Base-by-base conservation (phyloP, 2,113 vertebrate species). In the Centrocercus urophasianus region DNA sequence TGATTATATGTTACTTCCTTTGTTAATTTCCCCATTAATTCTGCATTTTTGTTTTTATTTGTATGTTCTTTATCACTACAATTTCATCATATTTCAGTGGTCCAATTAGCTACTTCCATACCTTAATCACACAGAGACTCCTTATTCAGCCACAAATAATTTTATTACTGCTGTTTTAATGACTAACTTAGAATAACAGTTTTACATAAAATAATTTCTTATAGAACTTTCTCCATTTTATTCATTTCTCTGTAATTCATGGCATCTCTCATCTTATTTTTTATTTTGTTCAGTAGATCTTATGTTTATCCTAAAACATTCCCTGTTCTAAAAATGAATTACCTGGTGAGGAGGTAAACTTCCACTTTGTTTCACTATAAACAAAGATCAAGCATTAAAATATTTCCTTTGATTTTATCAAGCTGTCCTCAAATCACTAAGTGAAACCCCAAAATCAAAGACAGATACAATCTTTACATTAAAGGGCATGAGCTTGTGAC, bases 81-180 rank as follows among this genome's bases (percentile, higher is more conserved):
- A 81, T 94, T 93, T 88, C 89, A 86, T 96, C 96, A 92, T 96
- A 96, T 93, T 94, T 97, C 94, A 96, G 54, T 75, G 90, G 89
- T 94, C 78, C 88, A 93, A 92, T 96, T 96, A 95, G 82, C 70
- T 86, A 36, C 79, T 92, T 95, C 91, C 79, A 91, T 85, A 92
- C 73, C 92, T 97, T 95, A 97, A 96, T 95, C 93, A 95, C 94
- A 95, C 69, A 10, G 43, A 95, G 65, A 88, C 61, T 96, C 86
- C 88, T 93, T 95, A 95, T 93, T 95, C 88, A 84, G 88, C 90
- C 57, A 94, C 92, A 96, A 95, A 95, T 94, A 57, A 92, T 94
- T 95, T 96, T 96, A 96, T 91, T 95, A 92, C 92, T 73, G 42
- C 60, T 88, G 43, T 45, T 95, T 95, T 97, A 96, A 95, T 93